Percentiles rank a stretch among this genome's conserved stretches.
Evolutionary conservation across 1,140 invertebrate genomes (phyloP).

Genomic region (Brachionus sp.): DNA sequence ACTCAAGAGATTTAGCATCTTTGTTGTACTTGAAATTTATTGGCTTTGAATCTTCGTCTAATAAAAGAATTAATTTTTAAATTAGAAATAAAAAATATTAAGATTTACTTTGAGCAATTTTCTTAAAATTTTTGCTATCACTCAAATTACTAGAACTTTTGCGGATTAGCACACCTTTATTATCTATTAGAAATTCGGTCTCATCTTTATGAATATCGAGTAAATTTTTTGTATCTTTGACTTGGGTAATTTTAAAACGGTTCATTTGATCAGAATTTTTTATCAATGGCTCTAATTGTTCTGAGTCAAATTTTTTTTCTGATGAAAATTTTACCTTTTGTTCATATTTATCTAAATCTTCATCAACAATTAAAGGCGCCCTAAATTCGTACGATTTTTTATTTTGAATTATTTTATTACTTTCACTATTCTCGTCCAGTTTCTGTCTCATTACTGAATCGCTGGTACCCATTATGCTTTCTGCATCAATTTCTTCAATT

Average conservation of each 20-base stretch:
- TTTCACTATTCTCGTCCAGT: slow-evolving; percentile 26
- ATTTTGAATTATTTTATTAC: slow-evolving; percentile 26
- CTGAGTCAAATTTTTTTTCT: not conserved
- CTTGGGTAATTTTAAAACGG: not conserved
- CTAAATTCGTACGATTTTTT: slow-evolving; percentile 6
- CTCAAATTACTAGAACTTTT: not conserved
- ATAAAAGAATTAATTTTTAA: not conserved
- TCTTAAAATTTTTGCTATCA: not conserved
- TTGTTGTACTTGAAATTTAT: slow-evolving; percentile 35
- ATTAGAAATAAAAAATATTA: not conserved
- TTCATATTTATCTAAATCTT: slow-evolving; percentile 2
- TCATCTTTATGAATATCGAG: not conserved
- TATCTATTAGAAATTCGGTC: not conserved
- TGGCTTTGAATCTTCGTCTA: not conserved
- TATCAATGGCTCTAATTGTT: not conserved
- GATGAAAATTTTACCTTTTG: not conserved
- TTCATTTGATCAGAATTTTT: not conserved
- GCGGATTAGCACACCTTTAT: not conserved
- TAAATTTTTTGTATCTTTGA: not conserved
- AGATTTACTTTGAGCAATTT: not conserved
- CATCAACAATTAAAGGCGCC: slow-evolving; percentile 20
- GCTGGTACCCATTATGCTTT: not conserved
- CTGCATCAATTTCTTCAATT: slow-evolving; percentile 12
- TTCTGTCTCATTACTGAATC: not conserved
- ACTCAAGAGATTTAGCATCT: slow-evolving; percentile 12